These are phyloP conservation scores for Trochalopteron elliotii DNA, from an alignment of 2,113 vertebrate species.

Conservation along the genomic window DNA sequence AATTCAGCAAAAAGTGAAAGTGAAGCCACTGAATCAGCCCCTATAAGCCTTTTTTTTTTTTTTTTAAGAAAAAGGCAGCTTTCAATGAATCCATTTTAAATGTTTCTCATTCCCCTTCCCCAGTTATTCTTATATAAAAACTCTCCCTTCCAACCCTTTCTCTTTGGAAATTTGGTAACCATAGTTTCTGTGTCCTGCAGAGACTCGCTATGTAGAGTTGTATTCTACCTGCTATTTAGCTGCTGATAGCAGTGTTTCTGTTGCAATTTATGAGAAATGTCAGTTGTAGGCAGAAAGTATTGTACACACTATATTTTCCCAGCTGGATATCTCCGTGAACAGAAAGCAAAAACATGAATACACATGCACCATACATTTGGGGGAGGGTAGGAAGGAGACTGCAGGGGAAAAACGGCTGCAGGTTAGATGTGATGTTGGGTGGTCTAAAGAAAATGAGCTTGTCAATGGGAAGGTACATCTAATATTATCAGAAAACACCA, in stretches of 20 bases:
- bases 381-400: conserved; percentile 1
- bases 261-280: conserved; percentile 83
- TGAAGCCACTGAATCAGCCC: conserved; percentile 28
- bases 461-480: not conserved
- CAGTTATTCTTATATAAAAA: conserved; percentile 64
- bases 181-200: conserved; percentile 78
- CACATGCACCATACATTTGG: conserved; percentile 52
- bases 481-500: conserved; percentile 5
- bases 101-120: not conserved
- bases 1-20: conserved; percentile 59
- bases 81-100: conserved; percentile 70
- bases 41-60: not conserved
- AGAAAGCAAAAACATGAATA: conserved; percentile 79
- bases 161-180: conserved; percentile 77
- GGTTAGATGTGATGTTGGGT: conserved; percentile 62
- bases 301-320: conserved; percentile 84
- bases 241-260: conserved; percentile 82
- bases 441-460: conserved; percentile 65
- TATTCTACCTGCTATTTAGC: conserved; percentile 80
- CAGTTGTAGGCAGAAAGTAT: conserved; percentile 79
- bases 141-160: conserved; percentile 17
- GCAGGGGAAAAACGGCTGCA: conserved; percentile 7
- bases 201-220: conserved; percentile 76
- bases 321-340: conserved; percentile 80
- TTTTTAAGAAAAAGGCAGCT: conserved; percentile 36